A percentile compares a stretch with the other conserved stretches of the same genome.
Conservation (phyloP, 37 sponge, comb jelly and placozoan genomes). For the Halisarca cf. caerulea region DNA sequence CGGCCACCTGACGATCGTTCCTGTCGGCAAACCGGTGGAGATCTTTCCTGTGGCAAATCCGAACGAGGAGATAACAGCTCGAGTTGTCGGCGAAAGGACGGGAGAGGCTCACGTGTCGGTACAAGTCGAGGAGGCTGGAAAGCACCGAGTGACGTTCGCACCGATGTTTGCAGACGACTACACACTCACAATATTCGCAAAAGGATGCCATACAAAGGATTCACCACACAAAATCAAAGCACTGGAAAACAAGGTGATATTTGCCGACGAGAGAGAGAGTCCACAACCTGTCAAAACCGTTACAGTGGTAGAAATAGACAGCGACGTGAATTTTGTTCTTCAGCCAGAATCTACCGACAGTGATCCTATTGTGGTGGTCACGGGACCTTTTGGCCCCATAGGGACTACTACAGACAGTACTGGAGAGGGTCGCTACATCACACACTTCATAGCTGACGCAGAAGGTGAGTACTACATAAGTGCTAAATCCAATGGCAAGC, state of each 20-base stretch:
- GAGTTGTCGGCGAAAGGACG: constrained; percentile 32
- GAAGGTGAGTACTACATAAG: constrained; percentile 43
- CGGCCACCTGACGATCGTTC: constrained; percentile 41
- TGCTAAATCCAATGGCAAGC: constrained; percentile 23
- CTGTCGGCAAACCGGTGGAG: constrained; percentile 47
- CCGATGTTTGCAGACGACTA: constrained; percentile 50
- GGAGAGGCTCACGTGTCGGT: constrained; percentile 67
- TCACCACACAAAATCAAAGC: constrained; percentile 60
- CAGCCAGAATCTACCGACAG: constrained; percentile 5
- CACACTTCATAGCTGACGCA: constrained; percentile 10
- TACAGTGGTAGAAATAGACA: constrained; percentile 36
- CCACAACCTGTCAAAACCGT: constrained; percentile 31
- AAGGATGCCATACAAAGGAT: constrained; percentile 45
- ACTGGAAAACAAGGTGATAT: neutral
- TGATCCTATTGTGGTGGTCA: constrained; percentile 34
- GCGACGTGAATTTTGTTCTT: constrained; percentile 16
- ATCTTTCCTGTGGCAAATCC: constrained; percentile 34
- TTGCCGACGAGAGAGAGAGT: neutral
- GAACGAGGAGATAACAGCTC: constrained; percentile 54
- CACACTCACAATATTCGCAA: constrained; percentile 49
- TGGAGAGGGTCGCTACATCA: constrained; percentile 1
- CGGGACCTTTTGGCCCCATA: constrained; percentile 55
- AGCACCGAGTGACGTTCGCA: constrained; percentile 35
- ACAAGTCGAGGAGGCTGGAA: constrained; percentile 40
- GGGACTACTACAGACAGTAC: constrained; percentile 31